These are phyloP conservation scores for Agrochola lychnidis DNA, from an alignment of 2,888 invertebrate genomes.

Conservation along the genomic window DNA sequence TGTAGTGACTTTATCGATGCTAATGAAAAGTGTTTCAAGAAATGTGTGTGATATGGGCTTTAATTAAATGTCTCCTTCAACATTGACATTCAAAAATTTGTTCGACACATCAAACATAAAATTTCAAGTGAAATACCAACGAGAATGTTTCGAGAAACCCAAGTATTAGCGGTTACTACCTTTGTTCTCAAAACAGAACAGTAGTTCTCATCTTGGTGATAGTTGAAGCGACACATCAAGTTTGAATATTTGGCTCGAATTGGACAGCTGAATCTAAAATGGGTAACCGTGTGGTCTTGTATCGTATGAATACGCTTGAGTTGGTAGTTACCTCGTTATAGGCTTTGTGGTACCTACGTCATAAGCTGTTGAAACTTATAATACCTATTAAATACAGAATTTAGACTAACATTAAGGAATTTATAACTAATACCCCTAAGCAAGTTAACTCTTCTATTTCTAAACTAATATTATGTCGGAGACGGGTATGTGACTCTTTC, in stretches of 20 bases:
- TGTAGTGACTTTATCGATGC: not conserved
- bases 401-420: not conserved
- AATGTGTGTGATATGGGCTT: not conserved
- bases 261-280: slow-evolving; percentile 67
- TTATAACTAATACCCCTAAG: not conserved
- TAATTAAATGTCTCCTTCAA: not conserved
- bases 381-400: not conserved
- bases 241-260: slow-evolving; percentile 72
- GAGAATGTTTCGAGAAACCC: slow-evolving; percentile 53
- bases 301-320: slow-evolving; percentile 26
- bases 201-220: slow-evolving; percentile 66
- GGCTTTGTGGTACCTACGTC: slow-evolving; percentile 3
- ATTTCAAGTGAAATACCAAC: slow-evolving; percentile 6
- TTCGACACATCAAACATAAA: not conserved
- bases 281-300: slow-evolving; percentile 43
- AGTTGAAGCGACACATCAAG: slow-evolving; percentile 72
- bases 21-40: not conserved
- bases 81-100: slow-evolving; percentile 5
- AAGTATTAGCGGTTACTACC: slow-evolving; percentile 53
- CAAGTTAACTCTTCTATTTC: not conserved
- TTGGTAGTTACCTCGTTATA: slow-evolving; percentile 10
- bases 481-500: too few species aligned
- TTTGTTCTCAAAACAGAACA: slow-evolving; percentile 62
- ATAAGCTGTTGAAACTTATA: not conserved
- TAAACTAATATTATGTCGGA: too few species aligned